Conservation (phyloP, 2,888 invertebrate species). For the Ochropleura plecta region DNA sequence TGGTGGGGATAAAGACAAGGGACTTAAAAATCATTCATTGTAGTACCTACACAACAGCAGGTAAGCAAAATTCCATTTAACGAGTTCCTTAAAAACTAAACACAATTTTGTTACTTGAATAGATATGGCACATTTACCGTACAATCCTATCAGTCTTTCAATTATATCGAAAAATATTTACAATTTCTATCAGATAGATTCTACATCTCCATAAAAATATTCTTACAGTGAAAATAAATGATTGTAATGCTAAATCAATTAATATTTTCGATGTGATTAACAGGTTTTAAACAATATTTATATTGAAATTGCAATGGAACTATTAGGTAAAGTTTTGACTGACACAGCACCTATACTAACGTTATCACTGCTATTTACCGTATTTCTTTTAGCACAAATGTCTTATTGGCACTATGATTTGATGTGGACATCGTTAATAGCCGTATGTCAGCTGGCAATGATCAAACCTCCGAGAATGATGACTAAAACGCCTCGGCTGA, state of each 20-base stretch:
- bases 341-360: slow-evolving; percentile 55
- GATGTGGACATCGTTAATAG: slow-evolving; percentile 43
- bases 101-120: slow-evolving; percentile 65
- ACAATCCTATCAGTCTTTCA: slow-evolving; percentile 88
- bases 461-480: slow-evolving; percentile 72
- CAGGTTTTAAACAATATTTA: slow-evolving; percentile 45
- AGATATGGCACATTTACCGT: slow-evolving; percentile 88
- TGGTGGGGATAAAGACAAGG: background rate
- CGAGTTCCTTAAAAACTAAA: slow-evolving; percentile 57
- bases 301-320: slow-evolving; percentile 32
- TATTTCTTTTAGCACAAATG: slow-evolving; percentile 73
- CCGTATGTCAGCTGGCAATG: slow-evolving; percentile 81
- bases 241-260: slow-evolving; percentile 43
- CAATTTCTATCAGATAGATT: slow-evolving; percentile 64
- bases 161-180: slow-evolving; percentile 76
- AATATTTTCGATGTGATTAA: slow-evolving; percentile 64
- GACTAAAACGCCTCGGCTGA: slow-evolving; percentile 69
- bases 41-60: slow-evolving; percentile 4
- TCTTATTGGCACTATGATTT: slow-evolving; percentile 82
- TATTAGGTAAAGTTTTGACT: slow-evolving; percentile 41
- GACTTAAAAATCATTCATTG: background rate
- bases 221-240: slow-evolving; percentile 49
- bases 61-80: slow-evolving; percentile 10
- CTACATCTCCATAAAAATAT: slow-evolving; percentile 62
- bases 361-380: slow-evolving; percentile 67